Evolutionary conservation across 2,888 invertebrate species (phyloP).

Genomic region (Drosophila yooni): DNA sequence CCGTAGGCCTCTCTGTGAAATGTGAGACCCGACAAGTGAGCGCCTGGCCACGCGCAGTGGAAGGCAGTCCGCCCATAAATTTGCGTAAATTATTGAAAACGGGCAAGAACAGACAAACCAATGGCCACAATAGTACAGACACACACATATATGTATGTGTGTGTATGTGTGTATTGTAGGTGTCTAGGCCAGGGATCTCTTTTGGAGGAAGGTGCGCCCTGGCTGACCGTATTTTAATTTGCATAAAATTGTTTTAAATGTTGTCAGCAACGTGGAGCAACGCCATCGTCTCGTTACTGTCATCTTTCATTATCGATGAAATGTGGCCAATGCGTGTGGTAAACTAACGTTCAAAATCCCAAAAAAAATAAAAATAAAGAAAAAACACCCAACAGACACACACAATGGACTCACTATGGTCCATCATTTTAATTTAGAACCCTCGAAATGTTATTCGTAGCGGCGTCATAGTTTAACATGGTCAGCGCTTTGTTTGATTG

Average conservation of each 20-base stretch:
- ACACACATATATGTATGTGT: no score
- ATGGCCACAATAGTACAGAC: constrained; percentile 10
- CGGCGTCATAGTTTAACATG: constrained; percentile 62
- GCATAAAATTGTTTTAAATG: constrained; percentile 81
- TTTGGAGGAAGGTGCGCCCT: constrained; percentile 59
- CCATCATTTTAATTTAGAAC: constrained; percentile 70
- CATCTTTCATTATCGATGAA: constrained; percentile 83
- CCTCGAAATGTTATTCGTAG: constrained; percentile 52
- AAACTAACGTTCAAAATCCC: constrained; percentile 26
- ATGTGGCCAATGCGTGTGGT: constrained; percentile 77
- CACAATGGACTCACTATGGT: constrained; percentile 11
- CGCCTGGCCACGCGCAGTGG: constrained; percentile 59
- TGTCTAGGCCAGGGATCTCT: constrained; percentile 39
- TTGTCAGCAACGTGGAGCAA: constrained; percentile 68
- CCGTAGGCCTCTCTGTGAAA: constrained; percentile 51
- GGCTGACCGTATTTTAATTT: constrained; percentile 73
- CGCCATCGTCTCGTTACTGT: constrained; percentile 80
- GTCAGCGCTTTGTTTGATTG: constrained; percentile 61
- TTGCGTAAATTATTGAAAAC: constrained; percentile 78
- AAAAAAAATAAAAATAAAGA: neutral
- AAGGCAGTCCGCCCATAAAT: constrained; percentile 70
- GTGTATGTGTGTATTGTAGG: constrained; percentile 48
- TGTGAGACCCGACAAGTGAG: constrained; percentile 62
- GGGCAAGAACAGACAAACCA: constrained; percentile 19
- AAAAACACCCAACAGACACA: constrained; percentile 11